Percentiles rank a stretch among this genome's conserved stretches.
These are phyloP conservation scores for Drosophila koepferae DNA, from an alignment of 2,888 invertebrate genomes.

Conservation along the genomic window DNA sequence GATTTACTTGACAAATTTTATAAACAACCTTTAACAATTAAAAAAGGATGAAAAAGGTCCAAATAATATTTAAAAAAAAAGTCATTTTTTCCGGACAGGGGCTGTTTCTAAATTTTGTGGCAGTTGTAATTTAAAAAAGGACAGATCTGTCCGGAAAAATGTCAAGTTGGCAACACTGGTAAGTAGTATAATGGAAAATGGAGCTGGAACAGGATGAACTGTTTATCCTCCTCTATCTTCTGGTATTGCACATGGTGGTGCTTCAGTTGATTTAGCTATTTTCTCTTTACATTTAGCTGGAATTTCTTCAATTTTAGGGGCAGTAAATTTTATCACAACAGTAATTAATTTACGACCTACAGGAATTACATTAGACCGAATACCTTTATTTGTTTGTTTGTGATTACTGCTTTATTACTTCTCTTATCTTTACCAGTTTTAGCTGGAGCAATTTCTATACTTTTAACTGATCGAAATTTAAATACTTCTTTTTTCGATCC, in stretches of 20 bases:
- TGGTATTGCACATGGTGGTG: slow-evolving; percentile 88
- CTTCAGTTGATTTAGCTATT: slow-evolving; percentile 91
- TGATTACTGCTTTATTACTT: slow-evolving; percentile 88
- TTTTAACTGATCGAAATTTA: slow-evolving; percentile 91
- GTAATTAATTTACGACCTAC: slow-evolving; percentile 89
- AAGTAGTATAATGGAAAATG: slow-evolving; percentile 89
- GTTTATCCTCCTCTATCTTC: slow-evolving; percentile 87
- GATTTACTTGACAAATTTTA: too few species aligned
- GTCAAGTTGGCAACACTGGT: too few species aligned
- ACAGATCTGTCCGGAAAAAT: too few species aligned
- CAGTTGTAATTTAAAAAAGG: too few species aligned
- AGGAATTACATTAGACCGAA: slow-evolving; percentile 88
- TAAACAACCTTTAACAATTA: too few species aligned
- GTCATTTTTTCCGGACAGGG: too few species aligned
- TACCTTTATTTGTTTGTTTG: slow-evolving; percentile 91
- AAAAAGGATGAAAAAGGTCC: too few species aligned
- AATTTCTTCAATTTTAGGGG: slow-evolving; percentile 90
- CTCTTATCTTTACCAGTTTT: slow-evolving; percentile 90
- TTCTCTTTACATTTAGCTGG: slow-evolving; percentile 92
- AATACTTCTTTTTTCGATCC: slow-evolving; percentile 94
- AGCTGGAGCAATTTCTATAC: slow-evolving; percentile 90
- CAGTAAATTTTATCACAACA: slow-evolving; percentile 92
- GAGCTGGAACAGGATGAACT: slow-evolving; percentile 92
- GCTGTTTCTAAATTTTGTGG: too few species aligned
- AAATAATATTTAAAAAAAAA: too few species aligned